These are phyloP conservation scores for Oreochromis grahami DNA, from an alignment of 2,797 vertebrate species.

Conservation along the genomic window DNA sequence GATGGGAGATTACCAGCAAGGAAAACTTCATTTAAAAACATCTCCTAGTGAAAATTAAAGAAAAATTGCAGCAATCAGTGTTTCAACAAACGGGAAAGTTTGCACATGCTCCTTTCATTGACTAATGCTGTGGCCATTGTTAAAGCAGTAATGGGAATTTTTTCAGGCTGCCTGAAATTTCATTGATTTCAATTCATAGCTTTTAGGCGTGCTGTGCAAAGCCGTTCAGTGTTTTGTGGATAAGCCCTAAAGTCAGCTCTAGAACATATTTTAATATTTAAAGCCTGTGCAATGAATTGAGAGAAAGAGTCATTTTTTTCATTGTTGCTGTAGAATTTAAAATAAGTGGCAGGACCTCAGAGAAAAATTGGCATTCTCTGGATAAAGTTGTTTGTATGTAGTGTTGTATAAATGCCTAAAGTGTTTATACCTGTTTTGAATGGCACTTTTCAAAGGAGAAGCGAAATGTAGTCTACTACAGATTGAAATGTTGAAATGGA, in stretches of 20 bases:
- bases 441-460: not conserved
- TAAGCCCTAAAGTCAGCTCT: not conserved
- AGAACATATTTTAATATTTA: not conserved
- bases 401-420: not conserved
- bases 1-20: not conserved
- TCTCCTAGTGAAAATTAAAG: not conserved
- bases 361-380: not conserved
- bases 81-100: not conserved
- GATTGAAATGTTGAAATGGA: not conserved
- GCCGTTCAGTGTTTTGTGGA: not conserved
- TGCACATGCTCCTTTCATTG: not conserved
- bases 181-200: not conserved
- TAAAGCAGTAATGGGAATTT: not conserved
- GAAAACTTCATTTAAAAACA: not conserved
- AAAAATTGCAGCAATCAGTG: not conserved
- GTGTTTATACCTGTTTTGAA: not conserved
- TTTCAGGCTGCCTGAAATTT: not conserved
- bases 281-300: not conserved
- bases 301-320: not conserved
- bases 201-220: not conserved
- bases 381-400: not conserved
- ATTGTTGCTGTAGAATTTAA: not conserved
- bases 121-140: not conserved
- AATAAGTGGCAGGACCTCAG: not conserved
- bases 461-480: not conserved